Percentiles rank a stretch among this genome's conserved stretches.
Conservation (phyloP, 2,888 invertebrate genomes). For the Drosophila planitibia region DNA sequence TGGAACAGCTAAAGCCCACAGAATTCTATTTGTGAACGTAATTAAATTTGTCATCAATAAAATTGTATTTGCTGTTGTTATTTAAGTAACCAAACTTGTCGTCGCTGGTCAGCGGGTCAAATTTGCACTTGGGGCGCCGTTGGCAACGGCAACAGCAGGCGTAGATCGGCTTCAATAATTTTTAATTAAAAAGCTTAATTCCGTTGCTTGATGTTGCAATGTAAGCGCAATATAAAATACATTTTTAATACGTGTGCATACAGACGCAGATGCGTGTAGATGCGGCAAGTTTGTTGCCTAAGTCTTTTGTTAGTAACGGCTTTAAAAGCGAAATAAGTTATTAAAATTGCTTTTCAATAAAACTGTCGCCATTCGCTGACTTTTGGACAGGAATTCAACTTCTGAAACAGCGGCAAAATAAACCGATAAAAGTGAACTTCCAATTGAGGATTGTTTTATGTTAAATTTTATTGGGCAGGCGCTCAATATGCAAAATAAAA, state of each 20-base stretch:
- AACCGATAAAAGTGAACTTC: slow-evolving; percentile 4
- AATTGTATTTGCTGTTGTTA: slow-evolving; percentile 57
- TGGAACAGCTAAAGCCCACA: background rate
- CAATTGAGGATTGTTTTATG: slow-evolving; percentile 29
- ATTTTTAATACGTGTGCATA: slow-evolving; percentile 33
- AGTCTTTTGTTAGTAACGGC: slow-evolving; percentile 57
- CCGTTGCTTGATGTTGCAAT: slow-evolving; percentile 64
- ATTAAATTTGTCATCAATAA: slow-evolving; percentile 67
- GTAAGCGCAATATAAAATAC: slow-evolving; percentile 60
- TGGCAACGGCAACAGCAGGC: slow-evolving; percentile 8
- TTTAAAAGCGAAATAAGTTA: slow-evolving; percentile 26
- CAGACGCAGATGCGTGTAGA: background rate
- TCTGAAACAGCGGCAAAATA: background rate
- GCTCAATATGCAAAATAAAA: slow-evolving; percentile 41
- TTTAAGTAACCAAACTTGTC: slow-evolving; percentile 68
- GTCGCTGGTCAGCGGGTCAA: slow-evolving; percentile 70
- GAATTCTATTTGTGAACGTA: slow-evolving; percentile 44
- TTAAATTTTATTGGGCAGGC: slow-evolving; percentile 56
- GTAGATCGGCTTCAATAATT: slow-evolving; percentile 56
- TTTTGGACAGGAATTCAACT: background rate
- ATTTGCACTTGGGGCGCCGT: slow-evolving; percentile 48
- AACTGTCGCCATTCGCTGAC: slow-evolving; percentile 7
- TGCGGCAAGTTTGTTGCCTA: slow-evolving; percentile 61
- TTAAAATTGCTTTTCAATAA: slow-evolving; percentile 5
- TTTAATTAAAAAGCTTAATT: slow-evolving; percentile 73